Percentiles rank a stretch among this genome's conserved stretches.
phyloP scores from a whole-genome alignment of 2,113 vertebrate species.

The Indicator maculatus region DNA sequence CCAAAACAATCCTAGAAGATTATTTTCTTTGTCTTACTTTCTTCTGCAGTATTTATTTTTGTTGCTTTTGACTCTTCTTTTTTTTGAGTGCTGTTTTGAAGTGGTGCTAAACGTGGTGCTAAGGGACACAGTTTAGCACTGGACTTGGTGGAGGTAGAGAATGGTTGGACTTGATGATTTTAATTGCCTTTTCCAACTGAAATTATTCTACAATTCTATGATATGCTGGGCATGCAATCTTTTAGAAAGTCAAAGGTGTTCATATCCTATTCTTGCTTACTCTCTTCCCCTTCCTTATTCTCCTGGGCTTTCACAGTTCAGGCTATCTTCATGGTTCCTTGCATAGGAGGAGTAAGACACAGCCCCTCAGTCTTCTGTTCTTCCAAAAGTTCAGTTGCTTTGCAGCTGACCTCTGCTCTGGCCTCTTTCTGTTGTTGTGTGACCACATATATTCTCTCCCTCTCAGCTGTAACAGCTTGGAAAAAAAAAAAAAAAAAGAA shows the following conservation, averaged over 20 bases:
- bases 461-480: not conserved
- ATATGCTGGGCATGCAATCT: not conserved
- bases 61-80: not conserved
- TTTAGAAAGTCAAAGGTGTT: not conserved
- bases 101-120: too few species aligned
- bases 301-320: not conserved
- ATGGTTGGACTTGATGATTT: too few species aligned
- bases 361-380: slow-evolving; percentile 24
- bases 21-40: not conserved
- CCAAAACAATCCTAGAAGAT: not conserved
- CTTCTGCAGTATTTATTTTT: not conserved
- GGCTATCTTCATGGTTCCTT: not conserved
- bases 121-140: too few species aligned
- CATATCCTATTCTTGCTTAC: not conserved
- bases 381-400: not conserved
- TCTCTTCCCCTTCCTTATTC: not conserved
- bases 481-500: not conserved
- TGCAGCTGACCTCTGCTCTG: slow-evolving; percentile 9
- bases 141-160: too few species aligned
- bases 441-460: slow-evolving; percentile 4
- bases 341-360: not conserved
- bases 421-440: not conserved
- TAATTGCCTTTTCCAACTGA: too few species aligned
- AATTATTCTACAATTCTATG: too few species aligned
- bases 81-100: not conserved